Conservation (phyloP, 2,888 invertebrate genomes). For the Drosophila mulleri region DNA sequence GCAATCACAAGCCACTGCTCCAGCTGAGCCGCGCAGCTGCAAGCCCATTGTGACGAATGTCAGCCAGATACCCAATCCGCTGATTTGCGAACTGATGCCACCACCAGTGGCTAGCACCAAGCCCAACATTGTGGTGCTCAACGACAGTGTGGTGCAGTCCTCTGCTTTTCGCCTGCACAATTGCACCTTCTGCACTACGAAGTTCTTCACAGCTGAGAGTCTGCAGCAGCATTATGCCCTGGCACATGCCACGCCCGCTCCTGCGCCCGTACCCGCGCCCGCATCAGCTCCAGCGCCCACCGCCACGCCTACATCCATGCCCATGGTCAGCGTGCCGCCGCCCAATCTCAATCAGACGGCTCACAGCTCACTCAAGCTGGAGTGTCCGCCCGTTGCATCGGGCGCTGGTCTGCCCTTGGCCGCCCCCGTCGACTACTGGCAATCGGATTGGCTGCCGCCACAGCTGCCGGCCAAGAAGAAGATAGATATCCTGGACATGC, state of each 20-base stretch:
- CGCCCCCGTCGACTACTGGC: conserved; percentile 56
- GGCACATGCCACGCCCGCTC: conserved; percentile 39
- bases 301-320: conserved; percentile 52
- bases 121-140: conserved; percentile 84
- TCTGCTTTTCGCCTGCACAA: conserved; percentile 82
- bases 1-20: background rate
- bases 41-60: conserved; percentile 83
- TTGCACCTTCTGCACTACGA: conserved; percentile 80
- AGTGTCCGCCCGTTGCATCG: conserved; percentile 19
- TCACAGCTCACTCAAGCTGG: conserved; percentile 54
- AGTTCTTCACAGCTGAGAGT: conserved; percentile 82
- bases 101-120: conserved; percentile 54
- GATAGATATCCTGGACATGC: conserved; percentile 75
- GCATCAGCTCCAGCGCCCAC: conserved; percentile 51
- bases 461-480: conserved; percentile 57
- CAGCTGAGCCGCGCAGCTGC: conserved; percentile 58
- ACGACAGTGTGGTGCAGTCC: conserved; percentile 84
- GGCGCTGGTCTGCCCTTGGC: conserved; percentile 8
- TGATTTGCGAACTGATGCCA: conserved; percentile 61
- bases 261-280: conserved; percentile 37
- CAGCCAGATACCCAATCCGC: conserved; percentile 73
- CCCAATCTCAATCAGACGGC: conserved; percentile 36
- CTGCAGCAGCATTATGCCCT: conserved; percentile 75
- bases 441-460: conserved; percentile 58
- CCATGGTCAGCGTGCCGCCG: conserved; percentile 80